Conservation (phyloP, 1,140 invertebrate genomes). For the Drosophila kurseongensis region DNA sequence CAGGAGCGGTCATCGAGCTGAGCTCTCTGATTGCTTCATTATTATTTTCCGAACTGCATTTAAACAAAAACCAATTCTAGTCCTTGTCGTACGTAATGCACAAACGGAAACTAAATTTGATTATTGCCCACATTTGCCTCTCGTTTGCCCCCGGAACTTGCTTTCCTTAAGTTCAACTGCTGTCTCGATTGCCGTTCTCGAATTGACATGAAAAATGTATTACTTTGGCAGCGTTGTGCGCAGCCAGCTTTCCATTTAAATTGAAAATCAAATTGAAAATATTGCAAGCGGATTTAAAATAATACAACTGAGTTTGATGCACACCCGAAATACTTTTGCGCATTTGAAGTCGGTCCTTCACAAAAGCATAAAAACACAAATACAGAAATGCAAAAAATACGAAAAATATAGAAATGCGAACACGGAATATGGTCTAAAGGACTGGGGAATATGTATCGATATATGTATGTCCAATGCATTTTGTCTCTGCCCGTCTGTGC, state of each 20-base stretch:
- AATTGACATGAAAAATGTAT: slow-evolving; percentile 46
- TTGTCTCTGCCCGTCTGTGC: slow-evolving; percentile 31
- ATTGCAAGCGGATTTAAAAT: slow-evolving; percentile 81
- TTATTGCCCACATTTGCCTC: slow-evolving; percentile 31
- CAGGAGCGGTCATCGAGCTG: background rate
- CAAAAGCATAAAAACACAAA: slow-evolving; percentile 24
- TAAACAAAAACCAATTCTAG: slow-evolving; percentile 20
- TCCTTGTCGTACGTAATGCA: slow-evolving; percentile 14
- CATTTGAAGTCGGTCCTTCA: slow-evolving; percentile 55
- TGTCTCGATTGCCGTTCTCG: background rate
- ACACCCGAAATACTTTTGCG: slow-evolving; percentile 70
- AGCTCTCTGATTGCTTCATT: slow-evolving; percentile 24
- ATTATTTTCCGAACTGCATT: slow-evolving; percentile 19
- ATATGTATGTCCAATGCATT: slow-evolving; percentile 53
- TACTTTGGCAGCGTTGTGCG: slow-evolving; percentile 24
- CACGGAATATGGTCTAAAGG: slow-evolving; percentile 17
- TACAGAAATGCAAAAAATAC: slow-evolving; percentile 13
- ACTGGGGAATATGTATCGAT: slow-evolving; percentile 45
- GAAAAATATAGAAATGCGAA: slow-evolving; percentile 20
- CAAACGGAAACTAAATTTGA: slow-evolving; percentile 40
- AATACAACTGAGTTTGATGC: slow-evolving; percentile 69
- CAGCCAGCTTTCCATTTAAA: slow-evolving; percentile 70
- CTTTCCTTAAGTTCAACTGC: background rate
- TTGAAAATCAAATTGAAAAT: slow-evolving; percentile 79
- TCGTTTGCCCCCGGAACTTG: background rate